Evolutionary conservation across 2,113 vertebrate species (phyloP).

Genomic region (Gadus chalcogrammus): DNA sequence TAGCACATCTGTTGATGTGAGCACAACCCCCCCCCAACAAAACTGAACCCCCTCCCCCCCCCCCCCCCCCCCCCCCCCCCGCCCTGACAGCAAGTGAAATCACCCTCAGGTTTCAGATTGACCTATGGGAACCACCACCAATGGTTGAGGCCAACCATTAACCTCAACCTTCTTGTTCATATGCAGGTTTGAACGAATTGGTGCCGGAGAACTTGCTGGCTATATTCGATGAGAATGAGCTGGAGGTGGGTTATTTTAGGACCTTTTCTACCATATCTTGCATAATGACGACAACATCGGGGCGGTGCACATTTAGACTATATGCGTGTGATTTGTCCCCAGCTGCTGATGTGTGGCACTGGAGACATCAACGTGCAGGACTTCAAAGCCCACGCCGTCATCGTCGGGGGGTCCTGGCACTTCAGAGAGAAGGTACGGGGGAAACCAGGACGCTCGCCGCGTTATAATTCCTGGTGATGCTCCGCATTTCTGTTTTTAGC

Average conservation of each 20-base stretch:
- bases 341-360: constrained; percentile 98
- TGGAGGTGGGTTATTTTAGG: constrained; percentile 81
- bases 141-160: background rate
- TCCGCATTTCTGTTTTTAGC: background rate
- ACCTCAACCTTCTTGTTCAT: constrained; percentile 42
- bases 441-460: constrained; percentile 13
- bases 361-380: constrained; percentile 96
- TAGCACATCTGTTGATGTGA: too few species aligned
- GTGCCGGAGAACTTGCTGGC: constrained; percentile 97
- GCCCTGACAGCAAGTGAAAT: background rate
- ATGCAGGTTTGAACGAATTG: constrained; percentile 90
- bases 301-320: too few species aligned
- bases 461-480: background rate
- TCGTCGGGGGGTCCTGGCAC: constrained; percentile 96
- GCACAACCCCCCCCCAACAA: background rate
- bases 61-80: background rate
- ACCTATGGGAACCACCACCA: background rate
- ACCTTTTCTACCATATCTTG: constrained; percentile 10
- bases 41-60: constrained; percentile 7
- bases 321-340: constrained; percentile 13
- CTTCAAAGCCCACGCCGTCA: constrained; percentile 95
- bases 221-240: constrained; percentile 99
- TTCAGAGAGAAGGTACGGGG: constrained; percentile 89
- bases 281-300: too few species aligned
- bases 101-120: too few species aligned